Percentiles rank a stretch among this genome's conserved stretches.
These are phyloP conservation scores for Menidia beryllina DNA, from an alignment of 2,113 vertebrate species.

Conservation along the genomic window DNA sequence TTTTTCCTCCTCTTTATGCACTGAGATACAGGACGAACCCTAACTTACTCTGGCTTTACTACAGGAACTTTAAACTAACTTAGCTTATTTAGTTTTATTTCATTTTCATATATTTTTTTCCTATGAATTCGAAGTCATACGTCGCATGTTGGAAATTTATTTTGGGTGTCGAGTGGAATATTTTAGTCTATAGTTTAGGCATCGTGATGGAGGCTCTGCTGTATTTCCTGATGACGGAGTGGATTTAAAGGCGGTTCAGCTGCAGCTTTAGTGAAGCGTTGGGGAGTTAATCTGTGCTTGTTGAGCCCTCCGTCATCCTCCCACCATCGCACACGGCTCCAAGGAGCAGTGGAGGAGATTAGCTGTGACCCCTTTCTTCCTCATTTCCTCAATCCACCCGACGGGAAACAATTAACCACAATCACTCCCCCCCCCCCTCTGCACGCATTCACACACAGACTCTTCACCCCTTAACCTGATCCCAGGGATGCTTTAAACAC, in stretches of 20 bases:
- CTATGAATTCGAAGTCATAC: too few species aligned
- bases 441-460: conserved; percentile 27
- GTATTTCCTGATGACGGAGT: too few species aligned
- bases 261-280: conserved; percentile 3
- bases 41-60: too few species aligned
- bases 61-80: too few species aligned
- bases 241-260: not conserved
- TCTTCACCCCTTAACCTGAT: conserved; percentile 27
- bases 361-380: conserved; percentile 80
- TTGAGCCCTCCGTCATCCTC: not conserved
- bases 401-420: conserved; percentile 86
- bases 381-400: conserved; percentile 75
- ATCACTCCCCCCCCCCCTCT: conserved; percentile 46
- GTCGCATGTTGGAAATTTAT: too few species aligned
- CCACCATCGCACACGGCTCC: conserved; percentile 25
- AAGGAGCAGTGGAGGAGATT: conserved; percentile 70
- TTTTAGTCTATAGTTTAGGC: too few species aligned
- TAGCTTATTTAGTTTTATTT: too few species aligned
- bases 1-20: too few species aligned
- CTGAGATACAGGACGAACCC: too few species aligned
- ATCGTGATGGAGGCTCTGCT: too few species aligned
- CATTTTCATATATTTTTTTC: too few species aligned
- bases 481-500: conserved; percentile 21
- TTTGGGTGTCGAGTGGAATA: too few species aligned
- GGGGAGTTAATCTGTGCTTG: conserved; percentile 6